These are phyloP conservation scores for Acinonyx jubatus DNA, from an alignment of 2,113 vertebrate species.

Conservation along the genomic window DNA sequence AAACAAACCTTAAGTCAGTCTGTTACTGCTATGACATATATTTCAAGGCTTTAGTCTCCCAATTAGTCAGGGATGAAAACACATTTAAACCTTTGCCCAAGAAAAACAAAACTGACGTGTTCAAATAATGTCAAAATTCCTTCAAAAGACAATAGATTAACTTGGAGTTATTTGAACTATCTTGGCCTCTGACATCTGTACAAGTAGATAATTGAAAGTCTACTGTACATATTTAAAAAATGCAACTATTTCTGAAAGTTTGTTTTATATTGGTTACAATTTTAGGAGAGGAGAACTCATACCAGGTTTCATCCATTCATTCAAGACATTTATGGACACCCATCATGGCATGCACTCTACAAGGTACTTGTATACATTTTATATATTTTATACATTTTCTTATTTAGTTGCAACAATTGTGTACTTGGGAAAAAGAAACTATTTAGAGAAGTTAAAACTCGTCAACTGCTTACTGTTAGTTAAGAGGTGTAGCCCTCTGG, in stretches of 20 bases:
- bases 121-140: background rate
- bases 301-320: background rate
- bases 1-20: background rate
- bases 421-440: background rate
- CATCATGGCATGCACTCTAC: background rate
- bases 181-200: background rate
- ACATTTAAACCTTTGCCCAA: background rate
- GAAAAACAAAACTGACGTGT: background rate
- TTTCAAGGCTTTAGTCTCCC: background rate
- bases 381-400: background rate
- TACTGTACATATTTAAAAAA: background rate
- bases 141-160: background rate
- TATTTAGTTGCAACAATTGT: background rate
- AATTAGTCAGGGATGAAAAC: background rate
- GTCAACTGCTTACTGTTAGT: background rate
- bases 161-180: background rate
- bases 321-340: background rate
- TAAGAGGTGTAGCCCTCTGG: background rate
- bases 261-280: background rate
- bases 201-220: background rate
- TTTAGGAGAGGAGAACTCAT: background rate
- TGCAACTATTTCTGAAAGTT: background rate
- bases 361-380: background rate
- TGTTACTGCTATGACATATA: background rate
- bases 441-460: background rate